Evolutionary conservation across 2,797 vertebrate species (phyloP).

Genomic region (Notamacropus eugenii): DNA sequence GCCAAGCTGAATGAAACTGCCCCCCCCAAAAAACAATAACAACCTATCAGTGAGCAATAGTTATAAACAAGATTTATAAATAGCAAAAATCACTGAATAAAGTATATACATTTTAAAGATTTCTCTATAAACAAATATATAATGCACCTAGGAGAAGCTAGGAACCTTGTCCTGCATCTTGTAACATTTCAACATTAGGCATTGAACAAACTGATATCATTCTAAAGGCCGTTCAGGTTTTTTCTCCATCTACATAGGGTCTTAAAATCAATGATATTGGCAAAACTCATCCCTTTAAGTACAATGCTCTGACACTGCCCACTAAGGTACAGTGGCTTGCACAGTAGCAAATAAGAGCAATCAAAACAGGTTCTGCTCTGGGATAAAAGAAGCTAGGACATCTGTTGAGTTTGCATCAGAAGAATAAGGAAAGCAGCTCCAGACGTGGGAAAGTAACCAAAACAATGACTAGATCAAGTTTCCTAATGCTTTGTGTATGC

Average conservation of each 20-base stretch:
- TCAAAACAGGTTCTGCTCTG: constrained; percentile 62
- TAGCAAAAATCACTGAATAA: constrained; percentile 87
- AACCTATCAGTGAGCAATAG: constrained; percentile 77
- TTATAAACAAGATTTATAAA: constrained; percentile 86
- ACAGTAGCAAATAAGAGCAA: constrained; percentile 60
- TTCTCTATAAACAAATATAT: constrained; percentile 86
- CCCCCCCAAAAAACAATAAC: neutral
- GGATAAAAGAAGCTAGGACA: constrained; percentile 47
- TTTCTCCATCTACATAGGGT: constrained; percentile 65
- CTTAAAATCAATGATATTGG: constrained; percentile 73
- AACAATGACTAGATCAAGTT: constrained; percentile 40
- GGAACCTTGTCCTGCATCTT: constrained; percentile 80
- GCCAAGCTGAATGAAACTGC: constrained; percentile 67
- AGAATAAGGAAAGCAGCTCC: constrained; percentile 58
- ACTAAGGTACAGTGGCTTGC: constrained; percentile 64
- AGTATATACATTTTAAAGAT: constrained; percentile 88
- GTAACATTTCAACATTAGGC: constrained; percentile 75
- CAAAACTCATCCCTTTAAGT: constrained; percentile 75
- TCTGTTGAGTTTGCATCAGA: constrained; percentile 37
- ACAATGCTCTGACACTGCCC: constrained; percentile 71
- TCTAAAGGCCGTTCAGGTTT: constrained; percentile 79
- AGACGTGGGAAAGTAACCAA: constrained; percentile 56
- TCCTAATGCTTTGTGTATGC: constrained; percentile 31
- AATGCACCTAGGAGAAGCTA: constrained; percentile 83
- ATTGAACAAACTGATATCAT: constrained; percentile 80